Evolutionary conservation across 2,888 invertebrate species (phyloP).

Genomic region (Periphyllus acericola): DNA sequence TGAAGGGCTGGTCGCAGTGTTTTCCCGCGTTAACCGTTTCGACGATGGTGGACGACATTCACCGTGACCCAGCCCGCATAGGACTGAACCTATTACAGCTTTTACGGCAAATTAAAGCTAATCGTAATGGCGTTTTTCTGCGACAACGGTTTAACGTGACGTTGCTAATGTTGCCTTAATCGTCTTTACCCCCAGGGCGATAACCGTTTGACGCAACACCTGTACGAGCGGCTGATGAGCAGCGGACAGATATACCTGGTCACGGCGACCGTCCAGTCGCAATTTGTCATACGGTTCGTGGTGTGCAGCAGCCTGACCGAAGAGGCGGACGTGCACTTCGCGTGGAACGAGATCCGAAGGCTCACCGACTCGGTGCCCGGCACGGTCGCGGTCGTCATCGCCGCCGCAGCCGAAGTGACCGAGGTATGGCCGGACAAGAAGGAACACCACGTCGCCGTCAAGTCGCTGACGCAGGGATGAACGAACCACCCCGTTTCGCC

Average conservation of each 20-base stretch:
- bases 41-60: too few species aligned
- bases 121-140: too few species aligned
- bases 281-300: constrained; percentile 82
- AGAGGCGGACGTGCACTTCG: constrained; percentile 78
- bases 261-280: constrained; percentile 77
- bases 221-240: constrained; percentile 79
- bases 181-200: constrained; percentile 71
- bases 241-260: constrained; percentile 85
- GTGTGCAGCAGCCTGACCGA: constrained; percentile 80
- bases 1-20: too few species aligned
- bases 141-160: too few species aligned
- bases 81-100: too few species aligned
- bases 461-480: constrained; percentile 31
- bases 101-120: too few species aligned
- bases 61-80: too few species aligned
- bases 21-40: too few species aligned
- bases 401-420: background rate
- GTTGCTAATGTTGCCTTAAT: too few species aligned
- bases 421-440: background rate
- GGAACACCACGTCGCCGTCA: constrained; percentile 3
- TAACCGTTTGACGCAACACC: constrained; percentile 75
- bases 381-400: background rate
- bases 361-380: constrained; percentile 68
- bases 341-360: constrained; percentile 77
- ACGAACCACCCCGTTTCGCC: background rate